Conservation (phyloP, 2,113 vertebrate species). For the Seriola rivoliana region DNA sequence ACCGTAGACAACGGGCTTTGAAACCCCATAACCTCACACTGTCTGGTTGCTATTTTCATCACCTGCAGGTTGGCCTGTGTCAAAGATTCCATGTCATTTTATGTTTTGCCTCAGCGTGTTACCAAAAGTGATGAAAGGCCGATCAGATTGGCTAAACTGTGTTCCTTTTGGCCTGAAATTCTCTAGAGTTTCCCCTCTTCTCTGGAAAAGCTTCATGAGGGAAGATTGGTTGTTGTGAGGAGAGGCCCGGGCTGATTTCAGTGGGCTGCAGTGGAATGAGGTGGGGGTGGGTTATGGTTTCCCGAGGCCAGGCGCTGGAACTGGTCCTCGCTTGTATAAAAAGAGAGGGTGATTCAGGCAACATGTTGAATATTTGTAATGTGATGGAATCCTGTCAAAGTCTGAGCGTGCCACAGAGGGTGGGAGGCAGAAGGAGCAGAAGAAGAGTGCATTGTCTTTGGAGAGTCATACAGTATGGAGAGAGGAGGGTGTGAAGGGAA, state of each 20-base stretch:
- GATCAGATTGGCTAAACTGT: conserved; percentile 46
- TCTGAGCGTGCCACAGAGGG: conserved; percentile 44
- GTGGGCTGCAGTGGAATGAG: conserved; percentile 70
- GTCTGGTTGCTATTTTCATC: conserved; percentile 55
- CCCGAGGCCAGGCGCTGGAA: conserved; percentile 56
- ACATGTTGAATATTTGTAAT: conserved; percentile 64
- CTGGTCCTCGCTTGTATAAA: conserved; percentile 56
- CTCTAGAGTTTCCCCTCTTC: conserved; percentile 21
- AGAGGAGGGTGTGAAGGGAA: conserved; percentile 45
- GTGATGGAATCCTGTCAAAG: conserved; percentile 56
- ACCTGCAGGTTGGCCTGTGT: conserved; percentile 39
- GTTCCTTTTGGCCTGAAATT: conserved; percentile 52
- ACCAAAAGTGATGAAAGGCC: conserved; percentile 51
- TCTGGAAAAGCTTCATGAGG: conserved; percentile 44
- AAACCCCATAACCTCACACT: conserved; percentile 34
- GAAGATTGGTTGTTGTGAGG: conserved; percentile 53
- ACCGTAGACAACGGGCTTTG: conserved; percentile 22
- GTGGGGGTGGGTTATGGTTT: conserved; percentile 56
- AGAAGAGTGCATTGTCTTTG: conserved; percentile 66
- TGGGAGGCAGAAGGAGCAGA: conserved; percentile 53
- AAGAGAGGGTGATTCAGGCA: conserved; percentile 48
- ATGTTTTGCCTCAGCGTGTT: conserved; percentile 41
- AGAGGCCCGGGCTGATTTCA: conserved; percentile 47
- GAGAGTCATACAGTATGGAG: conserved; percentile 22
- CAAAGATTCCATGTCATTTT: conserved; percentile 40